Evolutionary conservation across 1,140 invertebrate species (phyloP).

Genomic region (Himalopsyche phryganea): DNA sequence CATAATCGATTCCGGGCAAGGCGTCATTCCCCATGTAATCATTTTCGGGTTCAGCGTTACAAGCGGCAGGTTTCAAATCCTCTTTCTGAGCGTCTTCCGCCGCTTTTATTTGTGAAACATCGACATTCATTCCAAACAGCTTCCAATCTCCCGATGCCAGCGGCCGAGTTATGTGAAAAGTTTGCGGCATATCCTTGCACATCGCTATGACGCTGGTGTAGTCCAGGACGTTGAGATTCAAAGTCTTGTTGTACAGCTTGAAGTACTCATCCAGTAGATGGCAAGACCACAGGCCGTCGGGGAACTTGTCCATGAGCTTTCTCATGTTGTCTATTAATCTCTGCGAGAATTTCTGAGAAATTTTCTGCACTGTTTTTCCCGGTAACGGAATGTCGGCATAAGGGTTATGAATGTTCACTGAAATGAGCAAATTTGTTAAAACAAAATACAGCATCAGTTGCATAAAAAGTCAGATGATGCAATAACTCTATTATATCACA

Average conservation of each 20-base stretch:
- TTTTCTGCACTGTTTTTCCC: too few relatives aligned
- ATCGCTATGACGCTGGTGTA: constrained; percentile 9
- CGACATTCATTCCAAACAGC: constrained; percentile 1
- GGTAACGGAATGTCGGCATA: too few relatives aligned
- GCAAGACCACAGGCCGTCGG: constrained; percentile 10
- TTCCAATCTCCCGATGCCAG: constrained; percentile 10
- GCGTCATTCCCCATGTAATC: not conserved
- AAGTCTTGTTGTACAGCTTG: constrained; percentile 4
- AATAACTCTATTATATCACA: too few relatives aligned
- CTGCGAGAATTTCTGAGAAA: not conserved
- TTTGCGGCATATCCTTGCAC: constrained; percentile 8
- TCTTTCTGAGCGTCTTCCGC: not conserved
- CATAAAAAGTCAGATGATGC: too few relatives aligned
- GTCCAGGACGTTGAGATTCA: constrained; percentile 3
- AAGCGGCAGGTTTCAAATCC: not conserved
- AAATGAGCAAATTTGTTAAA: too few relatives aligned
- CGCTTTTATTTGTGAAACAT: not conserved
- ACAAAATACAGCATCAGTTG: too few relatives aligned
- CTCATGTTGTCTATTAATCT: constrained; percentile 8
- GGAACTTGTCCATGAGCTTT: constrained; percentile 7
- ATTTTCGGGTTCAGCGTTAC: too few relatives aligned
- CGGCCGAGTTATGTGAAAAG: constrained; percentile 13
- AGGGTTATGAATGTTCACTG: too few relatives aligned
- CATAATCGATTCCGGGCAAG: constrained; percentile 12
- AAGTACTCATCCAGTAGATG: constrained; percentile 12